A percentile compares a stretch with the other conserved stretches of the same genome.
These are phyloP conservation scores for Suillia variegata DNA, from an alignment of 2,888 invertebrate species.

Conservation along the genomic window DNA sequence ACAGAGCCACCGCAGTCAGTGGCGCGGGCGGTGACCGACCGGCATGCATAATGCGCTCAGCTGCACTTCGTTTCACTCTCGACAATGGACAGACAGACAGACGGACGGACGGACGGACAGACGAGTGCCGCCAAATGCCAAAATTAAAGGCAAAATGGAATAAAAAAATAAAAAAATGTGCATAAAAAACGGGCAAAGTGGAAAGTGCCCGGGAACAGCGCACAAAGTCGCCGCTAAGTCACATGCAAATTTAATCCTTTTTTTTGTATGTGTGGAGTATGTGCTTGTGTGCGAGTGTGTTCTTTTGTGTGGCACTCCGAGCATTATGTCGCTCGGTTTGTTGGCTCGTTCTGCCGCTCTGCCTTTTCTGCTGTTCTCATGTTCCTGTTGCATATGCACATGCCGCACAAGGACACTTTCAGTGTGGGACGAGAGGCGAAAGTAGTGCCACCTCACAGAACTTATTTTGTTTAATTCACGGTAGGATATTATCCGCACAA, in stretches of 20 bases:
- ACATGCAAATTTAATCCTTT: conserved; percentile 12
- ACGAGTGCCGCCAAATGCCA: not conserved
- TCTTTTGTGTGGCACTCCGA: not conserved
- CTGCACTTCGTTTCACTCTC: too few relatives aligned
- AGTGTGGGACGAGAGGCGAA: too few relatives aligned
- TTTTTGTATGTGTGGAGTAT: not conserved
- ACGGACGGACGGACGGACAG: too few relatives aligned
- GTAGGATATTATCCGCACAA: too few relatives aligned
- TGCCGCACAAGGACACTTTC: too few relatives aligned
- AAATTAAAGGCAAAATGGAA: not conserved
- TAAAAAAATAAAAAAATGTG: not conserved
- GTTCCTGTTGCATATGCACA: not conserved
- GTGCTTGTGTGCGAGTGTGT: not conserved
- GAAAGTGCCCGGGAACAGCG: not conserved
- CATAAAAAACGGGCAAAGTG: not conserved
- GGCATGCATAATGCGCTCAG: not conserved
- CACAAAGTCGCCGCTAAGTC: not conserved
- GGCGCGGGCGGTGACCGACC: too few relatives aligned
- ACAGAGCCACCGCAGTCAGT: not conserved
- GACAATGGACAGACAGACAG: too few relatives aligned
- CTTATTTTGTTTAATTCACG: too few relatives aligned
- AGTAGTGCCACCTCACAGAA: too few relatives aligned
- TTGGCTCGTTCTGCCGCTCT: not conserved
- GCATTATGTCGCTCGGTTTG: not conserved
- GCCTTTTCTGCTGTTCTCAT: too few relatives aligned